A percentile compares a stretch with the other conserved stretches of the same genome.
These are phyloP conservation scores for Sarcophaga subvicina DNA, from an alignment of 2,888 invertebrate genomes.

Conservation along the genomic window DNA sequence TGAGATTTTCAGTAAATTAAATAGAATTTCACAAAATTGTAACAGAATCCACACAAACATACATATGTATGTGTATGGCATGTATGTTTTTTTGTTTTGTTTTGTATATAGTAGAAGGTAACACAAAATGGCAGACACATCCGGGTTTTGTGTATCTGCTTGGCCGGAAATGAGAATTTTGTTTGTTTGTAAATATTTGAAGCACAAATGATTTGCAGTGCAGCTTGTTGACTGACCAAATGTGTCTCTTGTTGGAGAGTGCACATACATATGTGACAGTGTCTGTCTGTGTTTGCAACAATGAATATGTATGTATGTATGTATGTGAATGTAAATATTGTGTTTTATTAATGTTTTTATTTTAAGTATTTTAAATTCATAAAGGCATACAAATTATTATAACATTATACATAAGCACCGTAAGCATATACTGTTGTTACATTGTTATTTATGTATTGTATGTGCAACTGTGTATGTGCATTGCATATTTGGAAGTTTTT, in stretches of 20 bases:
- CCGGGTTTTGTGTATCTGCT: slow-evolving; percentile 6
- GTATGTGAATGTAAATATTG: not conserved
- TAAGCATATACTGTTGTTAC: not conserved
- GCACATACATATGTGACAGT: not conserved
- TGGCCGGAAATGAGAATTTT: slow-evolving; percentile 17
- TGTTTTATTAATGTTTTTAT: slow-evolving; percentile 46
- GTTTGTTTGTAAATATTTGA: slow-evolving; percentile 28
- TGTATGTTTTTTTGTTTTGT: too few species aligned
- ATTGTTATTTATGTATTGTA: not conserved
- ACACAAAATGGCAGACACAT: slow-evolving; percentile 7
- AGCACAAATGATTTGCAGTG: not conserved
- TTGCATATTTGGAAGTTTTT: slow-evolving; percentile 20
- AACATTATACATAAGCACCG: slow-evolving; percentile 11
- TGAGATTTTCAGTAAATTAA: too few species aligned
- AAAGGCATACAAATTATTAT: slow-evolving; percentile 38
- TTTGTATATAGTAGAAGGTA: not conserved
- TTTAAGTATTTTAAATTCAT: slow-evolving; percentile 43
- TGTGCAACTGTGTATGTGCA: not conserved
- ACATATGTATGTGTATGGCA: too few species aligned
- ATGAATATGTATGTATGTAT: not conserved
- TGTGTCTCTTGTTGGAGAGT: too few species aligned
- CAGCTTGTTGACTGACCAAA: slow-evolving; percentile 8
- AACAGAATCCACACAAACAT: too few species aligned
- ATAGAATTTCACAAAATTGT: too few species aligned
- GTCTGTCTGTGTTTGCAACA: not conserved